Percentiles rank a stretch among this genome's conserved stretches.
These are phyloP conservation scores for Altica lythri DNA, from an alignment of 2,888 invertebrate genomes.

Conservation along the genomic window DNA sequence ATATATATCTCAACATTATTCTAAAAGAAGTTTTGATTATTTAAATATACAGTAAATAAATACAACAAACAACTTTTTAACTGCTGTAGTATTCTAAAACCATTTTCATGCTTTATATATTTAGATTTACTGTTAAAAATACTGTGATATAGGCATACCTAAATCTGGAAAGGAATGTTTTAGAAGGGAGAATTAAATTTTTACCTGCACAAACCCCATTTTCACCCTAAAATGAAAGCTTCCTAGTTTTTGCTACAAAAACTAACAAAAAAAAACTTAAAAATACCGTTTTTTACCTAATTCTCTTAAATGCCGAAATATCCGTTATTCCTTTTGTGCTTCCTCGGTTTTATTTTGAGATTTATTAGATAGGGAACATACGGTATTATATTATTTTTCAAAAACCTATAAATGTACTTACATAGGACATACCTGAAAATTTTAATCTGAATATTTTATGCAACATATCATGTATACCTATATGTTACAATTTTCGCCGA, in stretches of 20 bases:
- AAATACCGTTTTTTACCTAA: conserved; percentile 15
- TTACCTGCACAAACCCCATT: conserved; percentile 11
- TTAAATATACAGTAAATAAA: too few species aligned
- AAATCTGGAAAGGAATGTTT: neutral
- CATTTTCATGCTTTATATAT: too few species aligned
- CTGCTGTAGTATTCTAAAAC: too few species aligned
- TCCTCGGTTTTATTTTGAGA: conserved; percentile 9
- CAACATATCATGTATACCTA: neutral
- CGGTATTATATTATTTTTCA: neutral
- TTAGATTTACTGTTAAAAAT: too few species aligned
- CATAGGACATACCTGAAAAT: neutral
- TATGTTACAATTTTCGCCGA: neutral
- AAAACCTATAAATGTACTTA: neutral
- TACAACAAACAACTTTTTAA: too few species aligned
- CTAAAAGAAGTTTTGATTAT: too few species aligned
- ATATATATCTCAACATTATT: too few species aligned
- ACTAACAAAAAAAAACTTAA: conserved; percentile 10
- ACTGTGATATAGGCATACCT: too few species aligned
- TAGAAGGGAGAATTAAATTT: neutral
- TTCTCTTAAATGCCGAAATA: conserved; percentile 9
- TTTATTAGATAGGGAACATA: neutral
- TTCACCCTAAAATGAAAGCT: conserved; percentile 12
- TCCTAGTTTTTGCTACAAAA: conserved; percentile 15
- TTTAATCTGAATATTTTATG: neutral
- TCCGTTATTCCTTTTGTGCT: conserved; percentile 17